Percentiles rank a stretch among this genome's conserved stretches.
These are phyloP conservation scores for Corella eumyota DNA, from an alignment of 23 tunicate species.

Conservation along the genomic window DNA sequence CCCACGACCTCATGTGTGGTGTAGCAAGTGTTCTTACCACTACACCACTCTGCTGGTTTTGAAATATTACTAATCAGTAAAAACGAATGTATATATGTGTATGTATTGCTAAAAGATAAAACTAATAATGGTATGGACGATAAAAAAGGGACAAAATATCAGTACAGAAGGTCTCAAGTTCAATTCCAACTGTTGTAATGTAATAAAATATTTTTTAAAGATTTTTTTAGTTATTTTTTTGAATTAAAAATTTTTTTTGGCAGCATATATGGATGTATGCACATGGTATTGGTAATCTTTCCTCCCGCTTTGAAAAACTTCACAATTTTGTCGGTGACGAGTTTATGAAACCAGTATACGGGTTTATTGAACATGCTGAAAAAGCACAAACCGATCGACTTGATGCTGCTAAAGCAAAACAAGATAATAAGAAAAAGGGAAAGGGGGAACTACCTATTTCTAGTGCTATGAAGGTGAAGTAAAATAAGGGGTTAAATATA, in stretches of 20 bases:
- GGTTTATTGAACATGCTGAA: constrained; percentile 67
- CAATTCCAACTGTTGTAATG: too few relatives aligned
- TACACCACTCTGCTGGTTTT: not conserved
- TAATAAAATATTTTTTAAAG: too few relatives aligned
- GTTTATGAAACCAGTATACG: constrained; percentile 43
- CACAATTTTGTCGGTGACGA: constrained; percentile 51
- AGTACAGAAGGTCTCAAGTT: too few relatives aligned
- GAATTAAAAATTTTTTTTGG: too few relatives aligned
- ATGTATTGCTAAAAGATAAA: too few relatives aligned
- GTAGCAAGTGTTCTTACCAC: too few relatives aligned
- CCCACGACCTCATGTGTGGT: too few relatives aligned
- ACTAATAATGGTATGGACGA: too few relatives aligned
- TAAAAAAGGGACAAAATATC: too few relatives aligned
- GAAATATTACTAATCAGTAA: not conserved
- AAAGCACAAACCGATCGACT: constrained; percentile 23
- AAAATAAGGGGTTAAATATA: not conserved
- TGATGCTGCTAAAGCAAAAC: constrained; percentile 12
- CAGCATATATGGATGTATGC: constrained; percentile 49
- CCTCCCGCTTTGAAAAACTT: constrained; percentile 55
- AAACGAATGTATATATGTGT: not conserved
- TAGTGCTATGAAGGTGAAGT: not conserved
- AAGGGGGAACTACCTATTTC: constrained; percentile 6
- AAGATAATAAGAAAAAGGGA: constrained; percentile 15
- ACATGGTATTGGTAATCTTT: constrained; percentile 39
- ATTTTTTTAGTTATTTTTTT: too few relatives aligned